These are phyloP conservation scores for Dolichotis patagonum DNA, from an alignment of 2,113 vertebrate species.

Conservation along the genomic window DNA sequence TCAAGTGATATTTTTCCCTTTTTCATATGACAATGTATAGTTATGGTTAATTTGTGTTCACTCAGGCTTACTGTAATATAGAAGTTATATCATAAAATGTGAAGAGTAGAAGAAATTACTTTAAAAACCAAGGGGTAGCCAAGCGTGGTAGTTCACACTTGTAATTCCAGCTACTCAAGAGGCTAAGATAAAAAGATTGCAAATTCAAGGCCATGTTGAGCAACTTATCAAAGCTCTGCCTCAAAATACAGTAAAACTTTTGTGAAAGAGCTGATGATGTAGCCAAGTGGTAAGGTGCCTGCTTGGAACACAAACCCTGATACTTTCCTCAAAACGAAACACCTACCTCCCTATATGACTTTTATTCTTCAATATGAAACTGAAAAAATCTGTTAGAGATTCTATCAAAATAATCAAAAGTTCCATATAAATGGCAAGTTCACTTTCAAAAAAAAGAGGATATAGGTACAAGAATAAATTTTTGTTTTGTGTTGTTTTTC, in stretches of 20 bases:
- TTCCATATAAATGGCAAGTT: not conserved
- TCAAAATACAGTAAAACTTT: not conserved
- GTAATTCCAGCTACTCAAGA: not conserved
- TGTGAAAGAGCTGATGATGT: not conserved
- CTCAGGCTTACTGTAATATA: not conserved
- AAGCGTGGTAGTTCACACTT: not conserved
- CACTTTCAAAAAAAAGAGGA: not conserved
- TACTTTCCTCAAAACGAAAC: not conserved
- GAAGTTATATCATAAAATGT: not conserved
- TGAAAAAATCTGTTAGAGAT: not conserved
- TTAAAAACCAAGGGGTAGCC: constrained; percentile 32
- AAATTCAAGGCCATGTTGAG: not conserved
- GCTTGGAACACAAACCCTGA: not conserved
- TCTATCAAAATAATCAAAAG: not conserved
- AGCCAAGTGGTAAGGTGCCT: not conserved
- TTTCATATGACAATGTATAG: not conserved
- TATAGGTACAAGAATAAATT: not conserved
- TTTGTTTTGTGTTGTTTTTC: not conserved
- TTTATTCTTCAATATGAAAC: constrained; percentile 10
- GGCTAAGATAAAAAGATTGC: not conserved
- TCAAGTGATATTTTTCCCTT: not conserved
- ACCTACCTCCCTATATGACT: not conserved
- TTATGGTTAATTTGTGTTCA: not conserved
- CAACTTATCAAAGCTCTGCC: not conserved
- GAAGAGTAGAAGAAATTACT: not conserved